Base-by-base conservation (phyloP, 2,797 vertebrate species). In the Chanos chanos region DNA sequence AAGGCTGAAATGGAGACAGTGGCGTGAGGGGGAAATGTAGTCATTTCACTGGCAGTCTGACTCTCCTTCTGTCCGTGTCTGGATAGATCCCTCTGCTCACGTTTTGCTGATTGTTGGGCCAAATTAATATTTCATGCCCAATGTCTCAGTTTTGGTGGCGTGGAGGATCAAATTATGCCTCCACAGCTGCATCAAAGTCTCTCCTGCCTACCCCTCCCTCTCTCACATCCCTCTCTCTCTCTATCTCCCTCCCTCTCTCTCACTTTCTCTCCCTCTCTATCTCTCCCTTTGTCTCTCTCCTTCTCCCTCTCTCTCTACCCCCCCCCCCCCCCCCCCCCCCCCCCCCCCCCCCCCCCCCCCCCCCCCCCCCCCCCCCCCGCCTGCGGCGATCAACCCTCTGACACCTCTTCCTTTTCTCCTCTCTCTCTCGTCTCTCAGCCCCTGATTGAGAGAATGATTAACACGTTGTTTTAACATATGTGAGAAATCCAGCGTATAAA, bases 131-230 rank as follows among this genome's bases (percentile, higher is more conserved):
- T 73, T 70, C 44, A 73, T 70, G 62, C 27, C 36, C 31, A 55
- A 54, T 63, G 66, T 73, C 66, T 73, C 56, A 51, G 71, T 70
- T 70, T 73, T 69, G 49, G 58, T 70, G 62, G 67, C 71, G 63
- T 61, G 63, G 53, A 62, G 69, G 71, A 69, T 72, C 65, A 69
- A 57, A 71, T 71, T 71, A 61, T 68, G 61, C 65, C 45, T 56
- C 61, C 51, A 55, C 51, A 57, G 58, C 57, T 61, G 56, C 62
- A 61, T 54, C 55, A 61, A 55, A 61, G 81, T 78, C 74, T 63
- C 61, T 69, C 66, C 70, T 66, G 61, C 71, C 71, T 76, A 78
- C 71, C 74, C 51, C 56, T 57, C 34, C 51, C 28, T 48, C 15
- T 48, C 52, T 40, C 53, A 49, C 16, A 16, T 2, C 12, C 28